Conservation (phyloP, 1,140 invertebrate species). For the Ptiloglossa arizonensis region DNA sequence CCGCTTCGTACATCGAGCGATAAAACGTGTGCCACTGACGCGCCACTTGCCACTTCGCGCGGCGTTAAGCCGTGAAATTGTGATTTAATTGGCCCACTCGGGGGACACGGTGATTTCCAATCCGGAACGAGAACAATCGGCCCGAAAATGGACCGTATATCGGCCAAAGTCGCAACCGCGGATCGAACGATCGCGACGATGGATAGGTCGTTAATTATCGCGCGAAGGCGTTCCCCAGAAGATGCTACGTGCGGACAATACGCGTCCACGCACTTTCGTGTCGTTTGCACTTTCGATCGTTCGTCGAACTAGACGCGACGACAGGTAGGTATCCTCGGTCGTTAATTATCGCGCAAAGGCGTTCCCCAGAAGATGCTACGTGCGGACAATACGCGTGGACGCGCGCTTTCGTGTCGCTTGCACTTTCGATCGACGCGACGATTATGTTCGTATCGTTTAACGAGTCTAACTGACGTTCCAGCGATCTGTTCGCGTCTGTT, state of each 20-base stretch:
- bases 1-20: slow-evolving; percentile 11
- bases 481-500: background rate
- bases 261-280: background rate
- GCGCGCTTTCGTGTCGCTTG: background rate
- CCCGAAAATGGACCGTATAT: slow-evolving; percentile 1
- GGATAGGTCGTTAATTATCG: slow-evolving; percentile 41
- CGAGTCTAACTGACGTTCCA: slow-evolving; percentile 20
- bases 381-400: background rate
- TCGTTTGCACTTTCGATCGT: slow-evolving; percentile 12
- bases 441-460: no score
- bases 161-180: background rate
- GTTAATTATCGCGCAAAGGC: slow-evolving; percentile 42
- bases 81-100: slow-evolving; percentile 68
- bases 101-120: slow-evolving; percentile 39
- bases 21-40: slow-evolving; percentile 35
- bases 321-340: no score
- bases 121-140: slow-evolving; percentile 33
- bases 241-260: background rate
- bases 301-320: background rate
- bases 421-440: slow-evolving; percentile 12
- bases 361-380: background rate
- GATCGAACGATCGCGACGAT: slow-evolving; percentile 23
- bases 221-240: slow-evolving; percentile 18
- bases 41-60: slow-evolving; percentile 57
- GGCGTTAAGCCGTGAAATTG: slow-evolving; percentile 74